Percentiles rank a stretch among this genome's conserved stretches.
Conservation (phyloP, 2,113 vertebrate genomes). For the Candoia aspera region DNA sequence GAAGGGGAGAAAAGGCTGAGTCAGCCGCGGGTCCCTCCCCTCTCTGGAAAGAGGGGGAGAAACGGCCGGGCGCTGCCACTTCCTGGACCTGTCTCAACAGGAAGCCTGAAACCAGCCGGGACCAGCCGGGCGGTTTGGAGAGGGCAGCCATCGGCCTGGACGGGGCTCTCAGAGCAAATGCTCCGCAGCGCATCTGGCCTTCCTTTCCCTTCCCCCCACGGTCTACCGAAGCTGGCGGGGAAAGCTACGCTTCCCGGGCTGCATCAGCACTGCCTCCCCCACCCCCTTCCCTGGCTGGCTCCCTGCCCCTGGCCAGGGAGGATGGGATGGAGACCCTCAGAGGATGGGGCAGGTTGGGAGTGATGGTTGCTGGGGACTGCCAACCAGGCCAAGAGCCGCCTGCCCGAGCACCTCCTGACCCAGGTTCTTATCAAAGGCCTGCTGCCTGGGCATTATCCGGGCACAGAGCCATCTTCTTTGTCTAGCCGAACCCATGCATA, state of each 20-base stretch:
- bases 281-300: background rate
- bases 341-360: background rate
- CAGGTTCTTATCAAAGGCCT: background rate
- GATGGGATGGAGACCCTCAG: background rate
- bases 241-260: too few species aligned
- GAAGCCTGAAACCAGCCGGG: background rate
- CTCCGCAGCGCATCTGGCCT: background rate
- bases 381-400: background rate
- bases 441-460: background rate
- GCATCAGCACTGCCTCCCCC: background rate
- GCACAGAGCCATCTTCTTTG: background rate
- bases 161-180: background rate
- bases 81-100: conserved; percentile 65
- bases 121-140: background rate
- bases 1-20: background rate
- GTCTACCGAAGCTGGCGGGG: background rate
- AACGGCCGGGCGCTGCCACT: background rate
- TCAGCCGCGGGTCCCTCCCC: conserved; percentile 15
- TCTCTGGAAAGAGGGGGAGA: conserved; percentile 56
- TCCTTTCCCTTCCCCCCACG: background rate
- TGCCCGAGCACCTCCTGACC: background rate
- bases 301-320: background rate
- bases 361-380: background rate
- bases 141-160: background rate
- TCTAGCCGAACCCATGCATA: background rate